phyloP scores from a whole-genome alignment of 2,888 invertebrate genomes.

The Plusia festucae region DNA sequence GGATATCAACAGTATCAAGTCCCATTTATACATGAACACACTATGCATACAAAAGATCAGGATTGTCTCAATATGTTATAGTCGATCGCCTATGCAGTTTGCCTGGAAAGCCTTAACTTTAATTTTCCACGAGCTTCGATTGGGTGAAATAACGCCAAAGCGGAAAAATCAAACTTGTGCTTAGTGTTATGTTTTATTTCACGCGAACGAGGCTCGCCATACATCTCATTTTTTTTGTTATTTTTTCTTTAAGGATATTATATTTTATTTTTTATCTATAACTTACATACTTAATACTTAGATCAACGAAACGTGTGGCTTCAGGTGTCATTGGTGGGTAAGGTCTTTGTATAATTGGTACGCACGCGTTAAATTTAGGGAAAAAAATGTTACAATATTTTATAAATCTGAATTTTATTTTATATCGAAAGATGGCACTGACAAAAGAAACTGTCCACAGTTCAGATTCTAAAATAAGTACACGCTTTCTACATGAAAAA shows the following conservation, averaged over 20 bases:
- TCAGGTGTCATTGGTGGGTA: conserved; percentile 88
- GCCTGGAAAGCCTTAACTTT: conserved; percentile 83
- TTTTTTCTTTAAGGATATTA: conserved; percentile 77
- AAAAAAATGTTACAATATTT: conserved; percentile 59
- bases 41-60: conserved; percentile 69
- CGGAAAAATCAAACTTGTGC: conserved; percentile 69
- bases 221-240: conserved; percentile 72
- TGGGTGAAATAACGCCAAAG: conserved; percentile 75
- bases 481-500: conserved; percentile 59
- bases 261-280: conserved; percentile 83
- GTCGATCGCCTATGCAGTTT: conserved; percentile 76
- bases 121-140: conserved; percentile 77
- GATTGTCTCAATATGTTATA: conserved; percentile 60
- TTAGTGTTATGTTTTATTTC: conserved; percentile 69
- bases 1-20: conserved; percentile 60
- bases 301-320: conserved; percentile 86
- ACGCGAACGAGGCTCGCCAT: conserved; percentile 80
- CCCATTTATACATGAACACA: conserved; percentile 62
- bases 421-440: conserved; percentile 70
- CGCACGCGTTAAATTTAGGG: conserved; percentile 72
- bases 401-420: conserved; percentile 61
- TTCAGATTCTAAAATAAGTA: conserved; percentile 62
- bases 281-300: conserved; percentile 88
- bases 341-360: conserved; percentile 80
- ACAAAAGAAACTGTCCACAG: conserved; percentile 67